These are phyloP conservation scores for Conistra vaccinii DNA, from an alignment of 2,888 invertebrate species.

Conservation along the genomic window DNA sequence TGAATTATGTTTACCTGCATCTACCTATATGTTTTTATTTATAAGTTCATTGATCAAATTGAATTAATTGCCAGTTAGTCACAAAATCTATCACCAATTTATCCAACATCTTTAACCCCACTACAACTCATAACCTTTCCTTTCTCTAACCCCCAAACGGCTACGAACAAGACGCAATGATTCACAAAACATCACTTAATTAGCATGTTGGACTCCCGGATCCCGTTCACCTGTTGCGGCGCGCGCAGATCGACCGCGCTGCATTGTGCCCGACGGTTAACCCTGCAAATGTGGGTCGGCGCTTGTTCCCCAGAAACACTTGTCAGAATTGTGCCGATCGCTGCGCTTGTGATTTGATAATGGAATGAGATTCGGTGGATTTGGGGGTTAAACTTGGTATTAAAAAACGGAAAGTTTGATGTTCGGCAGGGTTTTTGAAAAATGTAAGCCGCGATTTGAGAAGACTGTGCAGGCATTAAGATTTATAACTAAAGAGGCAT, in stretches of 20 bases:
- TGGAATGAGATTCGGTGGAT: no score
- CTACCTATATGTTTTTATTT: no score
- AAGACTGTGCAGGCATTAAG: no score
- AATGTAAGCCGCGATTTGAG: no score
- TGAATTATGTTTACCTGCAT: not conserved
- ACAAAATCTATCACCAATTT: not conserved
- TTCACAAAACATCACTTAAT: slow-evolving; percentile 57
- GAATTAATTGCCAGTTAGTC: not conserved
- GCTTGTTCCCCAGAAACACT: slow-evolving; percentile 61
- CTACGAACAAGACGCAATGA: slow-evolving; percentile 20
- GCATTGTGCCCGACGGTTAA: slow-evolving; percentile 78
- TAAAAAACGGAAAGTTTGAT: no score
- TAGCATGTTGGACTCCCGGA: slow-evolving; percentile 52
- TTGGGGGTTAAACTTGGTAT: no score
- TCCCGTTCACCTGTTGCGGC: slow-evolving; percentile 87
- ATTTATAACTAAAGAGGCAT: no score
- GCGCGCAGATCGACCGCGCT: slow-evolving; percentile 88
- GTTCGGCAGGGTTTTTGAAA: no score
- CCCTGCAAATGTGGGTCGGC: slow-evolving; percentile 71
- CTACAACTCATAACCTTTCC: not conserved
- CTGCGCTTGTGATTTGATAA: slow-evolving; percentile 40
- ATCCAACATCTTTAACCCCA: not conserved
- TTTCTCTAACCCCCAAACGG: not conserved
- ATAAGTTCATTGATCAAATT: not conserved
- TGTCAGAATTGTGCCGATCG: slow-evolving; percentile 62